Base-by-base conservation (phyloP, 2,113 vertebrate genomes). In the Catharus bicknelli region DNA sequence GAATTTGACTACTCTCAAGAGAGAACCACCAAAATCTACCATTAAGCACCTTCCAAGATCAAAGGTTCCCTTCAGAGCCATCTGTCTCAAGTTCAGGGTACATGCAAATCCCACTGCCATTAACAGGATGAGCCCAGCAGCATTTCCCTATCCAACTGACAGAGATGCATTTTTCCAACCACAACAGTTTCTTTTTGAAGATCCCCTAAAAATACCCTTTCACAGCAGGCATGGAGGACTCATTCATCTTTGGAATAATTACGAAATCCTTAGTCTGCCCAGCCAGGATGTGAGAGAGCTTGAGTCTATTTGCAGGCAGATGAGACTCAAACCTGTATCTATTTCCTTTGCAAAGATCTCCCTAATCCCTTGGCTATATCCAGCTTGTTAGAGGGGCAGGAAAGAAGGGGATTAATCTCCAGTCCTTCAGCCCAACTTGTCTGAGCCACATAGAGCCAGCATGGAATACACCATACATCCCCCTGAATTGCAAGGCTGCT, bases 381-480 rank as follows among this genome's bases (percentile, higher is more conserved):
- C 70, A 90, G 62, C n/a, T n/a, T 72, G 48, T 34, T 34, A 51
- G 57, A 68, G 21, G 17, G 27, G 62, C 12, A 72, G 7, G 8
- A 82, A 13, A 34, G 32, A 74, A 63, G 32, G 40, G 21, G 50
- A 83, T 77, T 80, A n/a, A 57, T 43, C 50, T 63, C 2, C 19
- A 85, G 22, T 22, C 47, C 43, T 91, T 27, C 42, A 64, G 26
- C 20, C 55, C 85, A 40, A 36, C 11, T 23, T 40, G 14, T 50
- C 5, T 66, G 25, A 73, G 32, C 18, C 43, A 50, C 48, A 27
- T 3, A 57, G 51, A 68, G 36, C 2, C 36, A 86, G n/a, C 13
- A 16, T 11, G 21, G 63, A 57, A n/a, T 16, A 22, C 0, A 2
- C 36, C 62, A 63, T 3, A 32, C 1, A 1, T 36, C 34, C 3